Base-by-base conservation (phyloP, 2,113 vertebrate species). In the Gymnorhina tibicen region DNA sequence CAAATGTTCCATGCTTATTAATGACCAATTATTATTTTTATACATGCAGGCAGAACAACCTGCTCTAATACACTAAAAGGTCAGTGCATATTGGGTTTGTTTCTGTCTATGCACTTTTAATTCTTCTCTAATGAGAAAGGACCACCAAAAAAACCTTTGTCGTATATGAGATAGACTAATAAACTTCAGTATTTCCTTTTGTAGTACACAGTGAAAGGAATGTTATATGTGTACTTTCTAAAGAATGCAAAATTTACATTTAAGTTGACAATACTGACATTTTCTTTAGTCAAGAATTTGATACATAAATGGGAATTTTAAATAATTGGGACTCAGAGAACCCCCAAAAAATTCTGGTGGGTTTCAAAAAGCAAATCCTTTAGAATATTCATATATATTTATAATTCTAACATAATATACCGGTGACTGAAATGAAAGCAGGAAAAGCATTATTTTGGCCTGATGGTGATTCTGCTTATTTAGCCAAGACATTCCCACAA, bases 1-100 rank as follows among this genome's bases (percentile, higher is more conserved):
- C 52, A 86, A 62, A 89, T 69, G 16, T 66, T 92, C 19, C 28
- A 19, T 90, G 6, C 59, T 85, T 78, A 62, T 94, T 96, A 86
- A 44, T 50, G 22, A 35, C 22, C 27, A 42, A 42, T 47, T 62
- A 77, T 69, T 92, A 41, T 28, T 92, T 86, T 89, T 63, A 63
- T 50, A 49, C 10, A 4, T 67, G 64, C 13, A 39, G 27, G n/a
- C 35, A 85, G 44, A 84, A 39, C 39, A 70, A 56, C 22, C 24
- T 68, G 33, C 16, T 74, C 4, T 32, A 66, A 46, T 3, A 66
- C 66, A 35, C 13, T 47, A 44, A 67, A 55, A 35, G 16, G 6
- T 72, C 35, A 18, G 27, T 3, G 1, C 10, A 13, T 52, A 23
- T 0, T 50, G 19, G 11, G 33, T 72, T 95, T n/a, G 13, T 21